A percentile compares a stretch with the other conserved stretches of the same genome.
Evolutionary conservation across 1,140 invertebrate species (phyloP).

Genomic region (Theocolax elegans): DNA sequence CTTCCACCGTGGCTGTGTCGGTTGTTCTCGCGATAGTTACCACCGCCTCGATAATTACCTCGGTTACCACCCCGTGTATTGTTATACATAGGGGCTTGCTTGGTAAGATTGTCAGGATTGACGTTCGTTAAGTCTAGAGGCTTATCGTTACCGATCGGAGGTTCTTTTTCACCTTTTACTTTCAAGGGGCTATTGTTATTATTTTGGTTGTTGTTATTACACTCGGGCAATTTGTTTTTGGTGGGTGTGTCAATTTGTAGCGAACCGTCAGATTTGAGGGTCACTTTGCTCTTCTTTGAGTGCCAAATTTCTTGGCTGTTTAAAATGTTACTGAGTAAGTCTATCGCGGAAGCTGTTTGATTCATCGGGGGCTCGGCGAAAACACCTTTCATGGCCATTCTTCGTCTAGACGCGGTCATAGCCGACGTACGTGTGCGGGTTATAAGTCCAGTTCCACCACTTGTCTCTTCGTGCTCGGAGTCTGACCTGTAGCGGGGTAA

Average conservation of each 20-base stretch:
- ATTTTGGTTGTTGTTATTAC: constrained; percentile 57
- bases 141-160: constrained; percentile 41
- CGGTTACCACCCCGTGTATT: constrained; percentile 60
- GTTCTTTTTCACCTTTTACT: constrained; percentile 41
- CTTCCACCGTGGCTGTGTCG: constrained; percentile 55
- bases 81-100: constrained; percentile 73
- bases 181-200: constrained; percentile 55
- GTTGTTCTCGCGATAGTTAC: constrained; percentile 54
- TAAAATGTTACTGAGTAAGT: constrained; percentile 81
- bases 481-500: constrained; percentile 55
- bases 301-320: constrained; percentile 80
- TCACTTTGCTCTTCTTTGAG: constrained; percentile 71
- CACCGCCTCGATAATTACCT: constrained; percentile 55
- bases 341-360: constrained; percentile 46
- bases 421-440: constrained; percentile 58
- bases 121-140: constrained; percentile 55
- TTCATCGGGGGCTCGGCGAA: constrained; percentile 51
- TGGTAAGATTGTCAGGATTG: constrained; percentile 57
- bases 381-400: constrained; percentile 64
- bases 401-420: constrained; percentile 52
- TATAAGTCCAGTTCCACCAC: constrained; percentile 47
- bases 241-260: constrained; percentile 64
- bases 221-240: constrained; percentile 45
- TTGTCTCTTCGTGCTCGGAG: constrained; percentile 50
- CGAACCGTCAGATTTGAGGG: constrained; percentile 72